Percentiles rank a stretch among this genome's conserved stretches.
These are phyloP conservation scores for Lathamus discolor DNA, from an alignment of 2,113 vertebrate genomes.

Conservation along the genomic window DNA sequence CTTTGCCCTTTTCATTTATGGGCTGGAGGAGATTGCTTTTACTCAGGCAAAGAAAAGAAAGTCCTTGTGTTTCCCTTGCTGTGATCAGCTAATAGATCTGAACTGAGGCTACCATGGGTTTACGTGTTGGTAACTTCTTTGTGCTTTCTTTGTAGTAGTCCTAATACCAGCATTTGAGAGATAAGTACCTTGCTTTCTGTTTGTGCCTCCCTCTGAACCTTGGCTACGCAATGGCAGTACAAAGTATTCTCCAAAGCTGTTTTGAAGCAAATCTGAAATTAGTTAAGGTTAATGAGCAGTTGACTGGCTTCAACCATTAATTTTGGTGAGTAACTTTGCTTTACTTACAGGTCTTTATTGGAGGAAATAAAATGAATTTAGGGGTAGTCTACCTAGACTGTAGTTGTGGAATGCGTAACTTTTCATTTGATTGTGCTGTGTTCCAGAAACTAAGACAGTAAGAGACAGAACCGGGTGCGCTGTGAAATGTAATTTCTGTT, in stretches of 20 bases:
- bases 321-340: background rate
- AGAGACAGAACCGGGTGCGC: background rate
- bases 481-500: background rate
- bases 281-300: background rate
- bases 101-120: background rate
- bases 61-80: background rate
- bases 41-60: background rate
- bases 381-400: background rate
- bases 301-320: background rate
- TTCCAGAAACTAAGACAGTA: background rate
- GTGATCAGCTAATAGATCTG: background rate
- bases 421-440: background rate
- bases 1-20: background rate
- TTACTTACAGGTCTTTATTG: background rate
- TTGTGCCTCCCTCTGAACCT: constrained; percentile 57
- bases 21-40: background rate
- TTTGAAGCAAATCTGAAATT: constrained; percentile 78
- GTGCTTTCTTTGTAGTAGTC: background rate
- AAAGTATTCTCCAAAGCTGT: constrained; percentile 78
- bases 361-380: background rate
- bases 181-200: constrained; percentile 41
- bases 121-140: background rate
- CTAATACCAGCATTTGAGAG: background rate
- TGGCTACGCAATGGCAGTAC: constrained; percentile 77
- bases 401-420: background rate